These are phyloP conservation scores for Drosophila repletoides DNA, from an alignment of 1,140 invertebrate genomes.

Conservation along the genomic window DNA sequence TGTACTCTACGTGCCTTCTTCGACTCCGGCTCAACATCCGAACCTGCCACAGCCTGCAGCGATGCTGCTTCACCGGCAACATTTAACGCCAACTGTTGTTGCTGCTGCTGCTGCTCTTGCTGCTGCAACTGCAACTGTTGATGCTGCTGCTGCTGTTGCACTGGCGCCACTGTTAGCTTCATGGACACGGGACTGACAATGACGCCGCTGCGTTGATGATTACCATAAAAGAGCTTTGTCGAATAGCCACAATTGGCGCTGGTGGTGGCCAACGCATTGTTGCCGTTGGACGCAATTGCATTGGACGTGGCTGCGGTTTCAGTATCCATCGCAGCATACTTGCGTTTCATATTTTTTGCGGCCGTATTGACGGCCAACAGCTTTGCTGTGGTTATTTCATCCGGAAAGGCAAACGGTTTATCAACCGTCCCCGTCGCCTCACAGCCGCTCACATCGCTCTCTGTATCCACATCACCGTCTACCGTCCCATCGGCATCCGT, in stretches of 20 bases:
- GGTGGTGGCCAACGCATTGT: background rate
- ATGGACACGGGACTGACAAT: constrained; percentile 76
- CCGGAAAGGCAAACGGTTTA: constrained; percentile 62
- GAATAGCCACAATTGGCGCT: constrained; percentile 47
- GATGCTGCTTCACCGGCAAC: background rate
- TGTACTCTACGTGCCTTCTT: constrained; percentile 83
- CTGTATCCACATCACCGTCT: constrained; percentile 2
- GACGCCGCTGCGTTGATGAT: constrained; percentile 60
- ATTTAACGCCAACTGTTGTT: constrained; percentile 2
- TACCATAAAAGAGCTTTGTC: constrained; percentile 71
- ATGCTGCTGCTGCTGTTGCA: background rate
- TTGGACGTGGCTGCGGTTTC: constrained; percentile 45
- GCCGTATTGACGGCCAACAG: constrained; percentile 65
- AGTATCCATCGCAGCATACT: constrained; percentile 32
- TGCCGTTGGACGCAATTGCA: constrained; percentile 60
- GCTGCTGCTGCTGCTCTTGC: background rate
- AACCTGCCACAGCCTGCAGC: background rate
- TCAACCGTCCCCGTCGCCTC: constrained; percentile 13
- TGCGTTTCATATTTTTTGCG: constrained; percentile 69
- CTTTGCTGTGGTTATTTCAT: constrained; percentile 73
- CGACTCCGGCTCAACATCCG: constrained; percentile 48
- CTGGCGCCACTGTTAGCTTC: constrained; percentile 21
- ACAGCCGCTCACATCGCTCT: constrained; percentile 38
- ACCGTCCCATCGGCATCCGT: background rate
- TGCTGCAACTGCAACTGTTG: background rate